Conservation (phyloP, 2,888 invertebrate species). For the Dinocampus coccinellae region DNA sequence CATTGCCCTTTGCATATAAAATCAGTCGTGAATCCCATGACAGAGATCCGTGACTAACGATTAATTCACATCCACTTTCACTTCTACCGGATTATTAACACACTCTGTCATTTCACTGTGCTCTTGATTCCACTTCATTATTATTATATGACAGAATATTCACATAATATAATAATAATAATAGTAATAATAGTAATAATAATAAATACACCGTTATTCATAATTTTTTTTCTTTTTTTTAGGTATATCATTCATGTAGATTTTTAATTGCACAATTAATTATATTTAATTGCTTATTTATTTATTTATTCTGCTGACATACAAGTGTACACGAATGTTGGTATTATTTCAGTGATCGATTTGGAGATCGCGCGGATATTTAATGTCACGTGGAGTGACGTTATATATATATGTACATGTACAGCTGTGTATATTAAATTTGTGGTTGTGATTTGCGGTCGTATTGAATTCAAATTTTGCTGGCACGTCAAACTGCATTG, state of each 20-base stretch:
- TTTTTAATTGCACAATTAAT: slow-evolving; percentile 21
- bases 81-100: background rate
- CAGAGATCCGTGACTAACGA: slow-evolving; percentile 8
- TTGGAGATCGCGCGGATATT: background rate
- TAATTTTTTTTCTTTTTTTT: too few species aligned
- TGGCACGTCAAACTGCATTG: slow-evolving; percentile 16
- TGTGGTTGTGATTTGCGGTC: slow-evolving; percentile 10
- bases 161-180: too few species aligned
- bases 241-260: too few species aligned
- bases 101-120: background rate
- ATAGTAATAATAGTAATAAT: too few species aligned
- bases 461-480: slow-evolving; percentile 1
- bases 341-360: background rate
- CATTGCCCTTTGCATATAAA: background rate
- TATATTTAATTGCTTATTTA: background rate
- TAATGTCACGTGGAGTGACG: slow-evolving; percentile 5
- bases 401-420: background rate
- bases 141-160: background rate
- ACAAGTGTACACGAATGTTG: background rate
- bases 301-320: background rate
- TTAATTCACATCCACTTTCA: slow-evolving; percentile 22
- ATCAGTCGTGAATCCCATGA: background rate
- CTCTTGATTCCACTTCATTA: slow-evolving; percentile 6
- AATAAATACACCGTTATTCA: too few species aligned
- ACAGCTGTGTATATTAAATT: background rate